Evolutionary conservation across 2,113 vertebrate genomes (phyloP).

Genomic region (Panthera tigris): DNA sequence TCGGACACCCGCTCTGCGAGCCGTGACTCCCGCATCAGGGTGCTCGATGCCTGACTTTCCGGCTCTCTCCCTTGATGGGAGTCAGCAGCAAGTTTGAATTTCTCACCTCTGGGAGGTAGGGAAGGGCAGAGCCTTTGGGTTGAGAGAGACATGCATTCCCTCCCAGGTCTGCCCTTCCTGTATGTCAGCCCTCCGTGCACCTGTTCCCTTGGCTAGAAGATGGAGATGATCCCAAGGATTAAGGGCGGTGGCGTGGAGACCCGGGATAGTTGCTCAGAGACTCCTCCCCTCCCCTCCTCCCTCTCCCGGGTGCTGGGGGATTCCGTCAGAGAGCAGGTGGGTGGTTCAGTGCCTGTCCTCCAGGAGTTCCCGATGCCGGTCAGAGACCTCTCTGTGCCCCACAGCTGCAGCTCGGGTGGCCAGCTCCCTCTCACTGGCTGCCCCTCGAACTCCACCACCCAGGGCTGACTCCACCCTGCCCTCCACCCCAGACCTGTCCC

Average conservation of each 20-base stretch:
- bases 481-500: not conserved
- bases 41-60: not conserved
- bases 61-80: not conserved
- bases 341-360: not conserved
- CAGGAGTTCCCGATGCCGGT: not conserved
- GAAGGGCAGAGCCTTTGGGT: not conserved
- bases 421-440: not conserved
- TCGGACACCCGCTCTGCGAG: accelerated
- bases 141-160: not conserved
- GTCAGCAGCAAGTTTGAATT: not conserved
- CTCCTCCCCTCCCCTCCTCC: accelerated
- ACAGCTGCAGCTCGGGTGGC: not conserved
- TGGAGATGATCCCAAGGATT: not conserved
- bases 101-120: not conserved
- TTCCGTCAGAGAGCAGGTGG: not conserved
- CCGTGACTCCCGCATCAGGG: not conserved
- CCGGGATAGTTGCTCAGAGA: accelerated
- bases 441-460: not conserved
- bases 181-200: not conserved
- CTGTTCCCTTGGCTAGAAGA: not conserved
- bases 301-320: not conserved
- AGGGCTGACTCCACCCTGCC: not conserved
- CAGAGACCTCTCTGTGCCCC: not conserved
- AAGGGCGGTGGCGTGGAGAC: not conserved
- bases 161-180: not conserved